Evolutionary conservation across 2,888 invertebrate genomes (phyloP).

Genomic region (Branchinecta sandiegonensis): DNA sequence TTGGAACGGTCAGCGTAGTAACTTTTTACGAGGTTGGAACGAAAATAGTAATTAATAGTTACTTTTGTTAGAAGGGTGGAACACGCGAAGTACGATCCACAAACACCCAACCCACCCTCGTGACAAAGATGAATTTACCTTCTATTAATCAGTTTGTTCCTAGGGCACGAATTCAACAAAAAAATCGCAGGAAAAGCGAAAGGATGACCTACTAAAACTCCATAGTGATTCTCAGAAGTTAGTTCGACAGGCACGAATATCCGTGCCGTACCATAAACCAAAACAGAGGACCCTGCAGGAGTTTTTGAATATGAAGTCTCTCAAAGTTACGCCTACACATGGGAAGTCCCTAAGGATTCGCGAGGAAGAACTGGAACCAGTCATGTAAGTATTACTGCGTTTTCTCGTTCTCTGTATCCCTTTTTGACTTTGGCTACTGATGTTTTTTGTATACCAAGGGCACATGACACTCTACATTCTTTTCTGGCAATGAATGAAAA

Average conservation of each 20-base stretch:
- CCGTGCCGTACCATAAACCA: conserved; percentile 72
- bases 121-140: too few relatives aligned
- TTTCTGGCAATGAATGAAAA: too few relatives aligned
- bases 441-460: too few relatives aligned
- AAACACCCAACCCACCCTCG: too few relatives aligned
- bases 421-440: too few relatives aligned
- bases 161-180: background rate
- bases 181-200: conserved; percentile 42
- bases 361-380: conserved; percentile 46
- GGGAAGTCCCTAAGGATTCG: conserved; percentile 47
- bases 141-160: background rate
- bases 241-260: conserved; percentile 55
- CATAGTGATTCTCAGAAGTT: conserved; percentile 70
- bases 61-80: too few relatives aligned
- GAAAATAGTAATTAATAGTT: too few relatives aligned
- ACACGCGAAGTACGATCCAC: too few relatives aligned
- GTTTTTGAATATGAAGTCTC: conserved; percentile 38
- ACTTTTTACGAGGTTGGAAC: too few relatives aligned
- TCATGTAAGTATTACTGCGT: conserved; percentile 42
- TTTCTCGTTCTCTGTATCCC: background rate
- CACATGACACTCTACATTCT: too few relatives aligned
- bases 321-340: conserved; percentile 31
- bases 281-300: conserved; percentile 62
- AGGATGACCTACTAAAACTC: conserved; percentile 55
- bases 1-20: too few relatives aligned